Conservation (phyloP, 1,140 invertebrate species). For the Cydia strobilella region DNA sequence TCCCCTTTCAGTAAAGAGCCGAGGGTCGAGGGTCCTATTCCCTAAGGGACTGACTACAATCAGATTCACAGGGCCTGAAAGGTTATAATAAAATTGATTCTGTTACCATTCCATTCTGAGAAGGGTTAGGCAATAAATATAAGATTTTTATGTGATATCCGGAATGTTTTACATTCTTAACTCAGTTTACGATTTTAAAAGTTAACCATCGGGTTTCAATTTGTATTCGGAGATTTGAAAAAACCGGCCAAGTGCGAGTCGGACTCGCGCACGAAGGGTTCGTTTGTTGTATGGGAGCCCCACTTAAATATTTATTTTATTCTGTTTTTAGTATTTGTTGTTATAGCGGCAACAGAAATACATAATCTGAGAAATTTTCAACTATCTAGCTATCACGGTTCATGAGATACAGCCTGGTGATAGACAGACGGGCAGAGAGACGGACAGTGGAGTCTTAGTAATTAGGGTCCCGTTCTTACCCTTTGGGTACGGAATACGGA, state of each 20-base stretch:
- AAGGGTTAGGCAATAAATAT: conserved; percentile 21
- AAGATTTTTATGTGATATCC: conserved; percentile 2
- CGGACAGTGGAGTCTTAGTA: too few relatives aligned
- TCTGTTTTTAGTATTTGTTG: too few relatives aligned
- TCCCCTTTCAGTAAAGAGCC: not conserved
- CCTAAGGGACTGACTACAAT: conserved; percentile 1
- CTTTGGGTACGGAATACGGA: too few relatives aligned
- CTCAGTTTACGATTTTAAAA: not conserved
- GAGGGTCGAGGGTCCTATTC: not conserved
- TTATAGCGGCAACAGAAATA: too few relatives aligned
- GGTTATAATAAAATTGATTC: conserved; percentile 17
- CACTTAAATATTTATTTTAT: too few relatives aligned
- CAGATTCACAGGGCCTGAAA: not conserved
- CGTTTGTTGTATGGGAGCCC: too few relatives aligned
- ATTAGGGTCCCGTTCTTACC: too few relatives aligned
- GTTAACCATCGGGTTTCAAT: not conserved
- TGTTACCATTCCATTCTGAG: conserved; percentile 5
- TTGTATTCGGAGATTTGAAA: not conserved
- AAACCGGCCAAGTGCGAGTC: not conserved
- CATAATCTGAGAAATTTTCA: too few relatives aligned
- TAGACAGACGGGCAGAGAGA: too few relatives aligned
- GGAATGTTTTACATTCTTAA: conserved; percentile 12
- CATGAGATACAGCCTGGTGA: too few relatives aligned
- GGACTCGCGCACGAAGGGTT: too few relatives aligned
- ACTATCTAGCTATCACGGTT: too few relatives aligned